These are phyloP conservation scores for Lymantria monacha DNA, from an alignment of 2,888 invertebrate species.

Conservation along the genomic window DNA sequence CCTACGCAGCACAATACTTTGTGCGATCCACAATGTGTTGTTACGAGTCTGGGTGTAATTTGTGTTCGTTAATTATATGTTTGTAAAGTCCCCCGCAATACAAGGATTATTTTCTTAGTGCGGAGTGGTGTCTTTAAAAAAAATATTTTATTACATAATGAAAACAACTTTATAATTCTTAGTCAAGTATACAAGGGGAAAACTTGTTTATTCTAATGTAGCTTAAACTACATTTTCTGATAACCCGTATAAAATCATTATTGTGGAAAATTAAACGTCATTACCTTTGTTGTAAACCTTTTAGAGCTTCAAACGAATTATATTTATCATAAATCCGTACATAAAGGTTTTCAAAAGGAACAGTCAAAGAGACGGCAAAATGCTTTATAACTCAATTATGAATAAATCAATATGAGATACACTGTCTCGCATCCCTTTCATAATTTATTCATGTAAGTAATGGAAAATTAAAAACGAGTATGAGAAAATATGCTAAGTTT, in stretches of 20 bases:
- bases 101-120: too few relatives aligned
- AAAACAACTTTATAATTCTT: too few relatives aligned
- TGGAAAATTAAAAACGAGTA: constrained; percentile 60
- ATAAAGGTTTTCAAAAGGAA: background rate
- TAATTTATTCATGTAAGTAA: constrained; percentile 53
- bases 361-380: constrained; percentile 1
- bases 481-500: too few relatives aligned
- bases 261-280: constrained; percentile 17
- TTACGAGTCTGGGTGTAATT: too few relatives aligned
- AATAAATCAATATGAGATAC: constrained; percentile 27
- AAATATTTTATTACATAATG: too few relatives aligned
- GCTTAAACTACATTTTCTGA: background rate
- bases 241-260: constrained; percentile 15
- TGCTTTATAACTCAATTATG: constrained; percentile 10
- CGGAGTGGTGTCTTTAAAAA: too few relatives aligned
- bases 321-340: constrained; percentile 3
- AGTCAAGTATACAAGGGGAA: background rate
- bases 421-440: constrained; percentile 21
- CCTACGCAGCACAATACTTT: too few relatives aligned
- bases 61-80: too few relatives aligned
- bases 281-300: constrained; percentile 2
- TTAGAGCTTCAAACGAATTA: constrained; percentile 5
- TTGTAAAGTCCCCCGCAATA: too few relatives aligned
- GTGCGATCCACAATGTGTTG: too few relatives aligned
- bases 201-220: background rate